A percentile compares a stretch with the other conserved stretches of the same genome.
Conservation (phyloP, 2,888 invertebrate genomes). For the Phortica okadai region DNA sequence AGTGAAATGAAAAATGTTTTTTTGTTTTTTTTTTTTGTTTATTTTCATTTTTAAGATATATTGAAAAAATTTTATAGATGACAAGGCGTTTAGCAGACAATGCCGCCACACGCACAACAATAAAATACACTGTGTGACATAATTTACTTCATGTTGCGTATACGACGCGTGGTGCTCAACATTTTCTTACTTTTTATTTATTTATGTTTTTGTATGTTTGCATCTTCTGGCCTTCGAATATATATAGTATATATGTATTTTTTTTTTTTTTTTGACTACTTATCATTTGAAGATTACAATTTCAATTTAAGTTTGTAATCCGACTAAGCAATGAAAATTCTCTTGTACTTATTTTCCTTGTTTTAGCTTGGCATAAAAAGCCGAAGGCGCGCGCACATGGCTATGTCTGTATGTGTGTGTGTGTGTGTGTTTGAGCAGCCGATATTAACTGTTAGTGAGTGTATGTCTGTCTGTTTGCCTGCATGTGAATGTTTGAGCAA, state of each 20-base stretch:
- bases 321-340: constrained; percentile 15
- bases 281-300: constrained; percentile 30
- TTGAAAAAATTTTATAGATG: constrained; percentile 19
- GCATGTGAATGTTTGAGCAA: background rate
- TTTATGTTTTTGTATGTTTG: background rate
- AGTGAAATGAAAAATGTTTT: background rate
- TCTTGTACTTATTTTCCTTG: constrained; percentile 14
- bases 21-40: background rate
- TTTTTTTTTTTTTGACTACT: background rate
- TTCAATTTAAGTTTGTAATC: constrained; percentile 32
- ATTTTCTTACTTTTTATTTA: background rate
- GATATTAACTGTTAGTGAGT: no score
- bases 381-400: no score
- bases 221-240: background rate
- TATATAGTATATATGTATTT: no score
- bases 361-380: background rate
- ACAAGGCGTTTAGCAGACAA: constrained; percentile 20
- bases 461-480: no score
- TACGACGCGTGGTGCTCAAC: background rate
- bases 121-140: background rate
- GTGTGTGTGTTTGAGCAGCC: no score
- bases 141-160: background rate
- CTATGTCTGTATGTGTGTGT: no score
- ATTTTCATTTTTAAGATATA: constrained; percentile 3
- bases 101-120: background rate